Percentiles rank a stretch among this genome's conserved stretches.
Conservation (phyloP, 1,140 invertebrate species). For the Bombus sylvicola region DNA sequence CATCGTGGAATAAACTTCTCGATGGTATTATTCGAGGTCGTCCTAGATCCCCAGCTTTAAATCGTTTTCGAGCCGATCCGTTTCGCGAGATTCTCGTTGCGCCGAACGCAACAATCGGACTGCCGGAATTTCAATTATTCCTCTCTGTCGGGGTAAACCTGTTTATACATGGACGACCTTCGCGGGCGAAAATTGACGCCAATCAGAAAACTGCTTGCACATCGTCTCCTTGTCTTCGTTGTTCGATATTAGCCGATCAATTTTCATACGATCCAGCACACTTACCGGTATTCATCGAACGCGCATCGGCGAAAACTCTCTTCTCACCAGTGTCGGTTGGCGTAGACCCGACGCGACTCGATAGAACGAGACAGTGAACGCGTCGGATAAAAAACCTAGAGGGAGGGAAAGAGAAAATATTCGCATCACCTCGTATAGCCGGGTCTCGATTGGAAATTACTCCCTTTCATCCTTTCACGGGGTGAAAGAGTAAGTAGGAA, state of each 20-base stretch:
- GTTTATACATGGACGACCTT: background rate
- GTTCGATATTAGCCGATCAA: slow-evolving; percentile 61
- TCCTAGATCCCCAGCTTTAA: background rate
- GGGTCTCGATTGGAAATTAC: slow-evolving; percentile 68
- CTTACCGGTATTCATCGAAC: slow-evolving; percentile 55
- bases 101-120: background rate
- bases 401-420: slow-evolving; percentile 32
- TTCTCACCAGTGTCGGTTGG: no score
- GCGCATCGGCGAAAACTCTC: background rate
- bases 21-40: background rate
- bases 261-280: slow-evolving; percentile 51
- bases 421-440: slow-evolving; percentile 34
- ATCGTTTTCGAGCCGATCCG: background rate
- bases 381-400: background rate
- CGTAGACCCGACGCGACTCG: background rate
- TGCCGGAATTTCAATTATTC: background rate
- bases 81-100: background rate
- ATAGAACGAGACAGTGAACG: slow-evolving; percentile 9
- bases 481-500: slow-evolving; percentile 66
- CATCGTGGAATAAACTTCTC: slow-evolving; percentile 34
- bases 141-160: background rate
- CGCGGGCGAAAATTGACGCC: background rate
- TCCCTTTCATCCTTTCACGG: slow-evolving; percentile 66
- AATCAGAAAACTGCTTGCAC: background rate
- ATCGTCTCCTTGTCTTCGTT: background rate